Base-by-base conservation (phyloP, 2,888 invertebrate genomes). In the Caenorhabditis drosophilae region DNA sequence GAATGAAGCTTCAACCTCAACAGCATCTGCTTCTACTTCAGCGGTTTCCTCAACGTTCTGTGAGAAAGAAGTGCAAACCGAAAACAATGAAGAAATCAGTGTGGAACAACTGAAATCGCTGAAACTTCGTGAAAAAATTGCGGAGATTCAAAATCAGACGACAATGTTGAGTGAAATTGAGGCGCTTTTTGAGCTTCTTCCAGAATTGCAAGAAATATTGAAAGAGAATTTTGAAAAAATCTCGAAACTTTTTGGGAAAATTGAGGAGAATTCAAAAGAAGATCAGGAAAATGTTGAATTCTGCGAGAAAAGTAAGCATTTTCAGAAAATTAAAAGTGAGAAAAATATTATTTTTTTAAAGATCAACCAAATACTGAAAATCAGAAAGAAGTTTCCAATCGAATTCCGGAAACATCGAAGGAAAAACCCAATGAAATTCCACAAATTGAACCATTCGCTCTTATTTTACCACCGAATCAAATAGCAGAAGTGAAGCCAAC, bases 161-260 rank as follows among this genome's bases (percentile, higher is more conserved):
- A 15, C 7, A n/a, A 36, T n/a, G 12, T 36, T 36, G 31, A 45
- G 51, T 38, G 60, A 60, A 23, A 67, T 67, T 20, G 56, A 60
- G 36, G 66, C 66, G 52, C 59, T 67, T 38, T 60, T 67, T 50
- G 15, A 49, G 16, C 20, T 67, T 7, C 56, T 60, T 18, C 60
- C 66, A 7, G 36, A 52, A 18, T 40, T 57, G 20, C 16, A 41
- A 23, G 23, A 12, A 12, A 35, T 67, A 27, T 36, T 64, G 22
- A 35, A 40, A 54, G 54, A 58, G 46, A 40, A 40, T 40, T 40
- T 40, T 25, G 20, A 42, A 42, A 42, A 23, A 47, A 38, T 27
- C 45, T 45, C 25, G n/a, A 38, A 27, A 25, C 15, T n/a, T 23
- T 45, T 15, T 26, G 25, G 36, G 7, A 12, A 34, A 27, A 31